Conservation (phyloP, 2,113 vertebrate genomes). For the Ascaphus truei region DNA sequence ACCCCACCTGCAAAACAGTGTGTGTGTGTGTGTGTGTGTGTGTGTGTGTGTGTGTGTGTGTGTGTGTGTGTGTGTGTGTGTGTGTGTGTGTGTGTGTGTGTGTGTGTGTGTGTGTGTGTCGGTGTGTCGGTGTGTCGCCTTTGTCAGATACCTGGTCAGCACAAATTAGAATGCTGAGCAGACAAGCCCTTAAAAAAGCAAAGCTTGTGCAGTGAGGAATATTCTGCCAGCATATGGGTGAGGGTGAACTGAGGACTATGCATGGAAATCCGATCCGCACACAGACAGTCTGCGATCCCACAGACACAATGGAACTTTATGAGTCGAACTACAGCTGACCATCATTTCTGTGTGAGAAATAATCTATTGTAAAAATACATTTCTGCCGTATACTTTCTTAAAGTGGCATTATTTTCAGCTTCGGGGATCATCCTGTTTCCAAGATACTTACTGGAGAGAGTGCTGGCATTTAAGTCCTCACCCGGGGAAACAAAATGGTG, state of each 20-base stretch:
- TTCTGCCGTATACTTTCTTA: too few relatives aligned
- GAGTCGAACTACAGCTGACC: background rate
- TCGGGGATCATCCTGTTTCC: too few relatives aligned
- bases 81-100: background rate
- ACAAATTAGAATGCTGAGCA: constrained; percentile 18
- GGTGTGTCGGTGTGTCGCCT: background rate
- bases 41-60: too few relatives aligned
- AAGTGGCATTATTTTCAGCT: too few relatives aligned
- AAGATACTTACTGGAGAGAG: background rate
- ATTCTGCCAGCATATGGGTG: background rate
- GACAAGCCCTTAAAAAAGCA: constrained; percentile 16
- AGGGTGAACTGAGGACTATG: constrained; percentile 10
- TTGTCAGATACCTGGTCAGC: constrained; percentile 14
- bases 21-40: too few relatives aligned
- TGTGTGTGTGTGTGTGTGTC: too few relatives aligned
- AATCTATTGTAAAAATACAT: too few relatives aligned
- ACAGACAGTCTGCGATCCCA: background rate
- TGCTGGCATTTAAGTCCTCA: too few relatives aligned
- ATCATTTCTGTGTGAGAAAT: background rate
- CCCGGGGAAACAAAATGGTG: too few relatives aligned
- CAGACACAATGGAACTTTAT: background rate
- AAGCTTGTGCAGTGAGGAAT: background rate
- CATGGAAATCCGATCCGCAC: background rate
- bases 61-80: too few relatives aligned
- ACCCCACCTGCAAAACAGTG: background rate